Evolutionary conservation across 1,140 invertebrate species (phyloP).

Genomic region (Phymorhynchus buccinoides): DNA sequence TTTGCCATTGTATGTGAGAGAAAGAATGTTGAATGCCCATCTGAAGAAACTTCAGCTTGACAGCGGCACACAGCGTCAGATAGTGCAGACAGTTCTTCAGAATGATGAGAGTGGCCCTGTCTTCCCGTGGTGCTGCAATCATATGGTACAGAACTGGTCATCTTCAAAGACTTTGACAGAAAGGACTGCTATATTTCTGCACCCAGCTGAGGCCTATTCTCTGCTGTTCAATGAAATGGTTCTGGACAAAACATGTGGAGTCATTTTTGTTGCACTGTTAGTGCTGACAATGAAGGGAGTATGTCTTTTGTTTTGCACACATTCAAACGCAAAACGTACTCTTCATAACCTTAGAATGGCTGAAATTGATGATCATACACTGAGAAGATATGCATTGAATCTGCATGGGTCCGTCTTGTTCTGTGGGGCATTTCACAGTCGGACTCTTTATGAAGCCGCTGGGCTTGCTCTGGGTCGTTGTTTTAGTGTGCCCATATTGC

Average conservation of each 20-base stretch:
- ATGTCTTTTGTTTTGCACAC: too few relatives aligned
- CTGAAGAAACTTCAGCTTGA: neutral
- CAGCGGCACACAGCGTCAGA: neutral
- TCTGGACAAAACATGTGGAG: neutral
- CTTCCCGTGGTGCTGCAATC: constrained; percentile 31
- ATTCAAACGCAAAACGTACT: too few relatives aligned
- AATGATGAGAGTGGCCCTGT: constrained; percentile 19
- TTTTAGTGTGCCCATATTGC: constrained; percentile 9
- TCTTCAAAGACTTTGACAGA: neutral
- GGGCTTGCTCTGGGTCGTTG: constrained; percentile 28
- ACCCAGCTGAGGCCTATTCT: constrained; percentile 6
- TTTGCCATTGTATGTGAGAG: neutral
- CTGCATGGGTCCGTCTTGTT: constrained; percentile 25
- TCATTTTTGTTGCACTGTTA: constrained; percentile 20
- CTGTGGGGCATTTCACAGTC: too few relatives aligned
- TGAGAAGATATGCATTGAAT: neutral
- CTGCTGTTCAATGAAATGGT: constrained; percentile 25
- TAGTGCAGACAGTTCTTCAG: constrained; percentile 1
- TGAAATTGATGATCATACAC: neutral
- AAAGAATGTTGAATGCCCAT: neutral
- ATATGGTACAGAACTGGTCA: neutral
- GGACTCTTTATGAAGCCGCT: constrained; percentile 14
- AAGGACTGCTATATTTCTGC: neutral
- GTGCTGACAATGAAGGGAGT: constrained; percentile 31
- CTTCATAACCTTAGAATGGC: neutral